Conservation (phyloP, 2,113 vertebrate species). For the Glareola pratincola region DNA sequence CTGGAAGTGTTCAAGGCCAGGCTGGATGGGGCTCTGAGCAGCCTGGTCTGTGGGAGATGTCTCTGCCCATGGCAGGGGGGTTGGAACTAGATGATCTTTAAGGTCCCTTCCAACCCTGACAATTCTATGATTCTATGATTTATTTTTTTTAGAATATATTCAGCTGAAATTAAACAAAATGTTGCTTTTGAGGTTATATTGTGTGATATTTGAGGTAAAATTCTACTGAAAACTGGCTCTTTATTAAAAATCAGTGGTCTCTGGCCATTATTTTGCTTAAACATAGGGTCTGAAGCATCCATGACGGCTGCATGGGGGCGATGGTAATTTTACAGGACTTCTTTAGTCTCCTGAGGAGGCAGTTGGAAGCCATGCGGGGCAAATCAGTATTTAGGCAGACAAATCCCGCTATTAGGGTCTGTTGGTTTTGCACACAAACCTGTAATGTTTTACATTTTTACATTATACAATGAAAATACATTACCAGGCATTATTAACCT, state of each 20-base stretch:
- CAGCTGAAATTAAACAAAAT: background rate
- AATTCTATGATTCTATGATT: too few species aligned
- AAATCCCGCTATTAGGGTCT: background rate
- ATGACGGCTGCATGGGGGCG: background rate
- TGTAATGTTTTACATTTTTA: background rate
- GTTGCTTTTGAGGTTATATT: background rate
- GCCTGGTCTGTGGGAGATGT: too few species aligned
- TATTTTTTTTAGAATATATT: background rate
- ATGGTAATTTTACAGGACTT: background rate
- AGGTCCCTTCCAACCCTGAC: too few species aligned
- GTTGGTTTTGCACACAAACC: background rate
- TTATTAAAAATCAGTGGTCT: background rate
- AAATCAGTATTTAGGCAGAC: background rate
- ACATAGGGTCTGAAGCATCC: background rate
- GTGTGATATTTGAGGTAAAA: background rate
- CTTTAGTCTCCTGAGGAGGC: background rate
- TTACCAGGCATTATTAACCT: background rate
- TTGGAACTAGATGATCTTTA: too few species aligned
- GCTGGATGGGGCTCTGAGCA: too few species aligned
- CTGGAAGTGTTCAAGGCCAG: too few species aligned
- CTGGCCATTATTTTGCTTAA: background rate
- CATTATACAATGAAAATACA: background rate
- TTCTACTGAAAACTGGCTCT: background rate
- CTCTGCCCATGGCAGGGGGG: too few species aligned
- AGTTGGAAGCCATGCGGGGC: accelerated